A percentile compares a stretch with the other conserved stretches of the same genome.
Evolutionary conservation across 2,888 invertebrate genomes (phyloP).

Genomic region (Parnassius orleans): DNA sequence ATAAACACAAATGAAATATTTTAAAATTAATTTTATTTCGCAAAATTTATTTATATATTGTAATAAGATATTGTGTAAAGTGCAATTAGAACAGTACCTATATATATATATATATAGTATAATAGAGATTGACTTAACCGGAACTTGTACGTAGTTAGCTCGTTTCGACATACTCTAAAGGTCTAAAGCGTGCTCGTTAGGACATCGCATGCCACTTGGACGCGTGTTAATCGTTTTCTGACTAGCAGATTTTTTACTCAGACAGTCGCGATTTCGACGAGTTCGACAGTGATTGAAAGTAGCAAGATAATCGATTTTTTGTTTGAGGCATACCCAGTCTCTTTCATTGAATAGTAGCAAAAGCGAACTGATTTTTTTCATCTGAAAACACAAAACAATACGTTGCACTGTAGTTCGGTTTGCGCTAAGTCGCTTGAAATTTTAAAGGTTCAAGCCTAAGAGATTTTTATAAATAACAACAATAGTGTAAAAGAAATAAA

Average conservation of each 20-base stretch:
- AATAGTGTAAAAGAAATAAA: too few relatives aligned
- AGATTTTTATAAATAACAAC: too few relatives aligned
- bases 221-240: slow-evolving; percentile 57
- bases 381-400: slow-evolving; percentile 4
- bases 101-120: background rate
- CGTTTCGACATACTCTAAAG: slow-evolving; percentile 2
- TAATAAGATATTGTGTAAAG: too few relatives aligned
- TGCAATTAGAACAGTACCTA: too few relatives aligned
- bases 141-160: slow-evolving; percentile 53
- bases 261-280: slow-evolving; percentile 44
- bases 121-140: slow-evolving; percentile 56
- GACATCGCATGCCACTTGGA: slow-evolving; percentile 2
- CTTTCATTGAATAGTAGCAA: background rate
- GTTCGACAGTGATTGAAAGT: slow-evolving; percentile 35
- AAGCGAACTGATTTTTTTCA: slow-evolving; percentile 4
- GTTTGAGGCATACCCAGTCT: slow-evolving; percentile 17
- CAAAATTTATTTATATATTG: too few relatives aligned
- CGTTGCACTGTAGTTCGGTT: slow-evolving; percentile 2
- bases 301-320: slow-evolving; percentile 25
- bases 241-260: slow-evolving; percentile 59
- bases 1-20: too few relatives aligned
- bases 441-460: background rate
- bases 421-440: slow-evolving; percentile 4
- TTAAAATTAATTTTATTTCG: too few relatives aligned
- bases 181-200: slow-evolving; percentile 3